A percentile compares a stretch with the other conserved stretches of the same genome.
These are phyloP conservation scores for Danio tinwini DNA, from an alignment of 2,797 vertebrate species.

Conservation along the genomic window DNA sequence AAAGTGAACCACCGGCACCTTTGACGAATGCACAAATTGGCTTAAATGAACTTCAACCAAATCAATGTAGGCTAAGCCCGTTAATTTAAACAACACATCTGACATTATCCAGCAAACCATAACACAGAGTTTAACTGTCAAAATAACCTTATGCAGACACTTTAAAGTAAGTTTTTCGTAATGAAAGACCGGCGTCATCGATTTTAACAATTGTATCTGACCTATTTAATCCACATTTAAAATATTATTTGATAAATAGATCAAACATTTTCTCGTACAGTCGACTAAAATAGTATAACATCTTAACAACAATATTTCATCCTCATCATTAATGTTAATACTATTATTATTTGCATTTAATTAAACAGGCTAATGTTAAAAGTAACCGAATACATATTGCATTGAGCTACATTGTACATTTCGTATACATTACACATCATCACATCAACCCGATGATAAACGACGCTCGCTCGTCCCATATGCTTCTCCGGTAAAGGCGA, in stretches of 20 bases:
- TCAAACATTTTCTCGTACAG: background rate
- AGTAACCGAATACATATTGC: too few species aligned
- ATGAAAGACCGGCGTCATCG: background rate
- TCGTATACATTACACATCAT: slow-evolving; percentile 14
- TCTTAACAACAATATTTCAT: too few species aligned
- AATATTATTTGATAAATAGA: background rate
- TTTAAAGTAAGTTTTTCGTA: background rate
- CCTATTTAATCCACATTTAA: background rate
- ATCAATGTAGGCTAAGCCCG: background rate
- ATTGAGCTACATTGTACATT: slow-evolving; percentile 15
- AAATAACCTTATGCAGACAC: background rate
- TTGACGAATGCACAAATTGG: background rate
- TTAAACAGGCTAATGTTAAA: background rate
- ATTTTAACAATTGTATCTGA: background rate
- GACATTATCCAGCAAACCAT: too few species aligned
- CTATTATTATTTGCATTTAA: too few species aligned
- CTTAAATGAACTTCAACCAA: background rate
- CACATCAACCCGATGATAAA: slow-evolving; percentile 31
- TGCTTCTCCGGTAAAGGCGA: background rate
- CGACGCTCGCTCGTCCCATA: slow-evolving; percentile 7
- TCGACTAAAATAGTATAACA: background rate
- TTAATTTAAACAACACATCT: background rate
- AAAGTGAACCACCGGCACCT: background rate
- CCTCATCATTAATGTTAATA: too few species aligned
- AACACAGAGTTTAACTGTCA: background rate